These are phyloP conservation scores for Caenorhabditis panamensis DNA, from an alignment of 2,888 invertebrate genomes.

Conservation along the genomic window DNA sequence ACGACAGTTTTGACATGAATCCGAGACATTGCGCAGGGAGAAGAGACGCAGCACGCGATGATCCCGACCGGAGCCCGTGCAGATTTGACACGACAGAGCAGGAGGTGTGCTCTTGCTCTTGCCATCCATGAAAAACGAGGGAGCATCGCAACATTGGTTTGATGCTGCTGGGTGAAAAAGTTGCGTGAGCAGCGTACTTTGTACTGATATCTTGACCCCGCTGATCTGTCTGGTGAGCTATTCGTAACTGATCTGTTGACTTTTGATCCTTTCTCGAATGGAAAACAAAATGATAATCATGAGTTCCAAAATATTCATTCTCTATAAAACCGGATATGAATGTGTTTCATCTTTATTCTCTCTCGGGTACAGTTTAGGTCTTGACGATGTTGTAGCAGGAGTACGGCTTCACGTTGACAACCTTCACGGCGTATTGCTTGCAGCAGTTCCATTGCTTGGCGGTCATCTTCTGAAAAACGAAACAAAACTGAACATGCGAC, in stretches of 20 bases:
- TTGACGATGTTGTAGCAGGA: slow-evolving; percentile 33
- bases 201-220: slow-evolving; percentile 19
- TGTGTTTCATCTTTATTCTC: not conserved
- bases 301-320: not conserved
- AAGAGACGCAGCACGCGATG: slow-evolving; percentile 6
- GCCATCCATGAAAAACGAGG: slow-evolving; percentile 30
- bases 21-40: slow-evolving; percentile 10
- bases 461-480: slow-evolving; percentile 25
- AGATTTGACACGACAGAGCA: slow-evolving; percentile 36
- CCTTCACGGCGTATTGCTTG: slow-evolving; percentile 40
- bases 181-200: slow-evolving; percentile 19
- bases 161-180: slow-evolving; percentile 20
- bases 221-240: slow-evolving; percentile 12
- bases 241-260: not conserved
- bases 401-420: slow-evolving; percentile 36
- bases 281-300: too few species aligned
- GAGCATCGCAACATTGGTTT: not conserved
- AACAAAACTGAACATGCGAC: not conserved
- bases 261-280: not conserved
- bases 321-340: not conserved
- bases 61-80: slow-evolving; percentile 2
- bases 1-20: slow-evolving; percentile 61
- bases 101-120: slow-evolving; percentile 11
- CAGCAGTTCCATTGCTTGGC: slow-evolving; percentile 43
- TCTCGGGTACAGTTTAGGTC: not conserved